Conservation (phyloP, 2,113 vertebrate species). For the Melanotaenia duboulayi region DNA sequence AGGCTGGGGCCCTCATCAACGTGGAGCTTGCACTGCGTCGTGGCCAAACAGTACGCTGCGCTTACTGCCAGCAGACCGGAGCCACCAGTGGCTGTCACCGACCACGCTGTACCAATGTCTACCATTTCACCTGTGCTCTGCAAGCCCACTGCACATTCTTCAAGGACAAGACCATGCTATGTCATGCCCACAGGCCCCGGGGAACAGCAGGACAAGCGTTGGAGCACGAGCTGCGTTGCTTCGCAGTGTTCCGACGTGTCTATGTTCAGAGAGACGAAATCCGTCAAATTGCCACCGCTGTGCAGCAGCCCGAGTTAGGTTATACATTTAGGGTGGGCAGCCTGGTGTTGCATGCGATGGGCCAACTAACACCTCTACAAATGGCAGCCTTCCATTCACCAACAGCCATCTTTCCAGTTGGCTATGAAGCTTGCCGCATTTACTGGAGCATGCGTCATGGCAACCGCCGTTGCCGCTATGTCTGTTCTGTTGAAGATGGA, state of each 20-base stretch:
- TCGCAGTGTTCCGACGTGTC: slow-evolving; percentile 94
- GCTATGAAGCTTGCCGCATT: slow-evolving; percentile 93
- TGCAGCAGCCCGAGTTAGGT: slow-evolving; percentile 92
- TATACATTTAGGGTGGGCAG: slow-evolving; percentile 97
- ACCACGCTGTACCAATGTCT: slow-evolving; percentile 95
- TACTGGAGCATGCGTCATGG: slow-evolving; percentile 98
- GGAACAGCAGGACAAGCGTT: slow-evolving; percentile 81
- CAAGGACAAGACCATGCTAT: slow-evolving; percentile 99
- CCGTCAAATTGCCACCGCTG: slow-evolving; percentile 92
- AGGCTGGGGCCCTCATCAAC: slow-evolving; percentile 98
- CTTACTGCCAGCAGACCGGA: slow-evolving; percentile 93
- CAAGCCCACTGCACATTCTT: slow-evolving; percentile 99
- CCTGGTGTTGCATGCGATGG: slow-evolving; percentile 91
- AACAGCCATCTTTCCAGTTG: slow-evolving; percentile 91
- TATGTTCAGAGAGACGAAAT: slow-evolving; percentile 95
- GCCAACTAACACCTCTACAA: slow-evolving; percentile 92
- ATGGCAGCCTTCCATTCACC: slow-evolving; percentile 92
- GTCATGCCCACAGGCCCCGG: slow-evolving; percentile 94
- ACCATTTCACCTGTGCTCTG: slow-evolving; percentile 97
- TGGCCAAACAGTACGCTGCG: slow-evolving; percentile 91
- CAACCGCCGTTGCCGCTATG: slow-evolving; percentile 92
- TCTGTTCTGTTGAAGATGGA: slow-evolving; percentile 92
- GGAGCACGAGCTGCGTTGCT: slow-evolving; percentile 94
- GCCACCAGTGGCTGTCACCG: slow-evolving; percentile 97
- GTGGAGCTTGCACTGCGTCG: slow-evolving; percentile 93